These are phyloP conservation scores for Megalopta genalis DNA, from an alignment of 1,140 invertebrate species.

Conservation along the genomic window DNA sequence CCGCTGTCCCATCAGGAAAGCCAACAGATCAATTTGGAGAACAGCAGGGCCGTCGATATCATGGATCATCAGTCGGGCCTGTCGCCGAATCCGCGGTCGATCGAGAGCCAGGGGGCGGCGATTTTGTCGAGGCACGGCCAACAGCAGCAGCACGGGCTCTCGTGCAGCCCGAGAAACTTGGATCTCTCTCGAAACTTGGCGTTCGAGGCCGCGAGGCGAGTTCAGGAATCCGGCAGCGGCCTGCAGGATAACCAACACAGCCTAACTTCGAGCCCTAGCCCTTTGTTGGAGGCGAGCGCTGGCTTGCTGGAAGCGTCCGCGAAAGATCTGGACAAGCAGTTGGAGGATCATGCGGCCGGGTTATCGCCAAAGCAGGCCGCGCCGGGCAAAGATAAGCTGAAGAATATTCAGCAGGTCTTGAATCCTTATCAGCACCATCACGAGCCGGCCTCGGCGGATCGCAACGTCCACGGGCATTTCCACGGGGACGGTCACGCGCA, in stretches of 20 bases:
- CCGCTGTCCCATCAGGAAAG: conserved; percentile 57
- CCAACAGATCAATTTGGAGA: conserved; percentile 61
- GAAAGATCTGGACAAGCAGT: conserved; percentile 59
- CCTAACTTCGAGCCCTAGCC: conserved; percentile 61
- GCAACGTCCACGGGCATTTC: conserved; percentile 60
- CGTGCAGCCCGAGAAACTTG: conserved; percentile 60
- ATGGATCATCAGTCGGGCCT: conserved; percentile 54
- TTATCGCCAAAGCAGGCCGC: conserved; percentile 46
- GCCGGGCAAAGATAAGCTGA: conserved; percentile 59
- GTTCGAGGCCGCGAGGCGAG: conserved; percentile 60
- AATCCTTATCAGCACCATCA: conserved; percentile 68
- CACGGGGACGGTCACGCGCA: conserved; percentile 56
- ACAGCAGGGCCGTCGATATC: conserved; percentile 47
- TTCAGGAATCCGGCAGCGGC: conserved; percentile 57
- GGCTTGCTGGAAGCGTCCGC: conserved; percentile 46
- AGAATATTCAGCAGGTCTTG: conserved; percentile 63
- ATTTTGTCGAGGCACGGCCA: conserved; percentile 52
- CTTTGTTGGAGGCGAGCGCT: conserved; percentile 46
- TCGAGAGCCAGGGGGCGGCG: conserved; percentile 44
- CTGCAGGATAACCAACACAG: conserved; percentile 60
- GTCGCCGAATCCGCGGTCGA: conserved; percentile 50
- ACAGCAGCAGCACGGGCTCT: conserved; percentile 32
- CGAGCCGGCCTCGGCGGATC: conserved; percentile 53
- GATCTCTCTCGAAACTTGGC: conserved; percentile 63
- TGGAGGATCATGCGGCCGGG: conserved; percentile 51